Evolutionary conservation across 2,888 invertebrate species (phyloP).

Genomic region (Hofmannophila pseudospretella): DNA sequence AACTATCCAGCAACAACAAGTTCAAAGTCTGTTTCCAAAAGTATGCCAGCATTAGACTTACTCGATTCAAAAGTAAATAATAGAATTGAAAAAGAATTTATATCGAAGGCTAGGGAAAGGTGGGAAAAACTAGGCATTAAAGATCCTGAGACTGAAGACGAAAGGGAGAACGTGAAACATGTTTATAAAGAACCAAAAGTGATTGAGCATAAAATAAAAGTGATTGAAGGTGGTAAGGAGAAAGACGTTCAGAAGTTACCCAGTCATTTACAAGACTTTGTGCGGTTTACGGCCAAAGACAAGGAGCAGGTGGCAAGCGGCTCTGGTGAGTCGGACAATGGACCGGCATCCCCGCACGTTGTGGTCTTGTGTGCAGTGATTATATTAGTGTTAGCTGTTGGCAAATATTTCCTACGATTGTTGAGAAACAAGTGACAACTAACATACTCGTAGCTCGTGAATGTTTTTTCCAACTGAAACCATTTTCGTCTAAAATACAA

Average conservation of each 20-base stretch:
- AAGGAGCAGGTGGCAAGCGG: constrained; percentile 74
- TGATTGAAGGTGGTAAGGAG: constrained; percentile 81
- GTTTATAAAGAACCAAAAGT: constrained; percentile 61
- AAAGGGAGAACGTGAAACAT: constrained; percentile 52
- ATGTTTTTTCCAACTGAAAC: constrained; percentile 24
- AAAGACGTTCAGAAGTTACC: constrained; percentile 82
- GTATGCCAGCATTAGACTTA: constrained; percentile 49
- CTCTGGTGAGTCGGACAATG: constrained; percentile 65
- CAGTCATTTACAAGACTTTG: constrained; percentile 87
- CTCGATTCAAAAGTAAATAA: constrained; percentile 64
- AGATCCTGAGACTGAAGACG: constrained; percentile 81
- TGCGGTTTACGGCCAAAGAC: constrained; percentile 78
- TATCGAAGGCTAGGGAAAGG: constrained; percentile 84
- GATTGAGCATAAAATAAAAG: constrained; percentile 74
- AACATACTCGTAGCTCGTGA: constrained; percentile 32
- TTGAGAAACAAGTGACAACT: constrained; percentile 48
- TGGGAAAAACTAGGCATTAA: constrained; percentile 83
- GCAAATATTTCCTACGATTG: constrained; percentile 57
- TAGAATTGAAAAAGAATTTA: constrained; percentile 86
- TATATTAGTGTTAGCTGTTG: constrained; percentile 62
- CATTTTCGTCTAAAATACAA: no score
- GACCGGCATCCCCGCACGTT: constrained; percentile 67
- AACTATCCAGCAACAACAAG: constrained; percentile 54
- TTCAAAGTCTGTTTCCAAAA: constrained; percentile 45
- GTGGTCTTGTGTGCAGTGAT: constrained; percentile 71